phyloP scores from a whole-genome alignment of 1,140 invertebrate genomes.

The Medauroidea extradentata region DNA sequence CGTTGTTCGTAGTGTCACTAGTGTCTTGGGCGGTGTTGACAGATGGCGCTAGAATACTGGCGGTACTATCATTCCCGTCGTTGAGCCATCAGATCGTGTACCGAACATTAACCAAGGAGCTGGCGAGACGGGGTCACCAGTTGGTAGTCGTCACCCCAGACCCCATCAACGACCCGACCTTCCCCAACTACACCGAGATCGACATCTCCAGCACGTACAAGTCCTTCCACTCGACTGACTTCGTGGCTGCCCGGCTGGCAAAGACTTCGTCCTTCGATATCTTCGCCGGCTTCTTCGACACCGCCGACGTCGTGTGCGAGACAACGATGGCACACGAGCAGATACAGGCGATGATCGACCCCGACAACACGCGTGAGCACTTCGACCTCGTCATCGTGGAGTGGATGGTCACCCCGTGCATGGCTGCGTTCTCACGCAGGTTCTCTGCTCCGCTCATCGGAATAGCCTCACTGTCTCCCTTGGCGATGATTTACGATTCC shows the following conservation, averaged over 20 bases:
- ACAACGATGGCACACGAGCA: not conserved
- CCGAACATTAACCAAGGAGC: conserved; percentile 46
- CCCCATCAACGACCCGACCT: conserved; percentile 39
- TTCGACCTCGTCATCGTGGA: conserved; percentile 7
- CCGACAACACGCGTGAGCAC: not conserved
- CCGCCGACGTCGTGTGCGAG: not conserved
- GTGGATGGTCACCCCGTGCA: not conserved
- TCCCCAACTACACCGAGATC: conserved; percentile 52
- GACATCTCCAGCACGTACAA: not conserved
- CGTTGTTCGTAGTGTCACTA: too few relatives aligned
- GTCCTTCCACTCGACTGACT: not conserved
- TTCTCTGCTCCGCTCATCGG: not conserved
- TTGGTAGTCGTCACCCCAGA: too few relatives aligned
- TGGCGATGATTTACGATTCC: not conserved
- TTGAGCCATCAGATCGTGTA: conserved; percentile 55
- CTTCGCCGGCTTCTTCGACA: not conserved
- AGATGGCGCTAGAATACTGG: conserved; percentile 23
- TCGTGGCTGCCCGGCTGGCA: not conserved
- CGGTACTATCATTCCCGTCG: conserved; percentile 44
- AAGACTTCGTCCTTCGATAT: not conserved
- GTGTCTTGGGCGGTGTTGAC: too few relatives aligned
- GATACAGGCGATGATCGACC: not conserved
- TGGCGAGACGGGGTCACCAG: conserved; percentile 51
- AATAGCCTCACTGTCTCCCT: not conserved
- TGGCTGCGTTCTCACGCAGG: not conserved